Percentiles rank a stretch among this genome's conserved stretches.
phyloP scores from a whole-genome alignment of 1,140 invertebrate genomes.

The Drosophila pallidifrons region DNA sequence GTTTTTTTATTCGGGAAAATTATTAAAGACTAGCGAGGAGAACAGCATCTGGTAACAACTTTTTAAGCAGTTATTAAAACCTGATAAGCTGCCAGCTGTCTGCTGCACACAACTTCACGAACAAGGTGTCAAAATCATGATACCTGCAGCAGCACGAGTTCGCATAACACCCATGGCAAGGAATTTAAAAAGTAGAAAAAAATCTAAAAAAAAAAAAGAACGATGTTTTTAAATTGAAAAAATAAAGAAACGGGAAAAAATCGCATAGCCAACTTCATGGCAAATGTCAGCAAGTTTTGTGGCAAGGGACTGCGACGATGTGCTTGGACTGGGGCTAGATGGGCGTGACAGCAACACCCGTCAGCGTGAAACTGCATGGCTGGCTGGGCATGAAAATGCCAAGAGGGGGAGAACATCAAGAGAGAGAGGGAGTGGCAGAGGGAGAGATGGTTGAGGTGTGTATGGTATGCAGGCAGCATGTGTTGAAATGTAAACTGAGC shows the following conservation, averaged over 20 bases:
- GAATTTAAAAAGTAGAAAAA: constrained; percentile 46
- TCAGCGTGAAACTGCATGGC: constrained; percentile 79
- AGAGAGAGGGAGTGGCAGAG: neutral
- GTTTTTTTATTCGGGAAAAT: neutral
- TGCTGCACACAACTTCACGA: neutral
- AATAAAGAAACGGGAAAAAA: constrained; percentile 22
- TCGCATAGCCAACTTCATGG: constrained; percentile 43
- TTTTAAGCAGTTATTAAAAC: constrained; percentile 11
- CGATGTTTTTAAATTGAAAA: constrained; percentile 14
- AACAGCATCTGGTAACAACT: constrained; percentile 11
- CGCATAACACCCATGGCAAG: constrained; percentile 17
- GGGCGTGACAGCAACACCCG: constrained; percentile 73
- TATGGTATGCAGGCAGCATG: constrained; percentile 53
- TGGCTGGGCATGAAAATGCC: constrained; percentile 78
- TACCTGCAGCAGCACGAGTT: constrained; percentile 29
- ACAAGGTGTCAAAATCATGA: constrained; percentile 46
- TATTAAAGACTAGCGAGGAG: neutral
- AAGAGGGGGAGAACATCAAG: neutral
- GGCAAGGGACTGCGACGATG: constrained; percentile 13
- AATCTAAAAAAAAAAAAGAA: constrained; percentile 4
- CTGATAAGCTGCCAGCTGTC: neutral
- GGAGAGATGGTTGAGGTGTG: neutral
- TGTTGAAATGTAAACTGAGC: constrained; percentile 78
- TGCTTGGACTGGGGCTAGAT: constrained; percentile 28
- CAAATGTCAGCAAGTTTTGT: constrained; percentile 71